Percentiles rank a stretch among this genome's conserved stretches.
phyloP scores from a whole-genome alignment of 2,888 invertebrate genomes.

The Chaetoderma sp. region DNA sequence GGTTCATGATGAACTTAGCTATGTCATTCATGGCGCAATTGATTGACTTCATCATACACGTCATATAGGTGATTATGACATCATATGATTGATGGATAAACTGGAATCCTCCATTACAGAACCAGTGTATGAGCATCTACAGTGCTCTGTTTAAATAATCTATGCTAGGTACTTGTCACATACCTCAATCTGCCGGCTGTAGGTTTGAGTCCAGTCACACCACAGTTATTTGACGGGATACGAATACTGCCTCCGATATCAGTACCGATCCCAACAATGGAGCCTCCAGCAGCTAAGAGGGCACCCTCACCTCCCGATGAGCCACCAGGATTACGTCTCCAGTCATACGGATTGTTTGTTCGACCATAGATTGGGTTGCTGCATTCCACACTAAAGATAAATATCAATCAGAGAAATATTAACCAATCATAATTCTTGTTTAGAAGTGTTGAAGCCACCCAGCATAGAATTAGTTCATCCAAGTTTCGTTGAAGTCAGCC shows the following conservation, averaged over 20 bases:
- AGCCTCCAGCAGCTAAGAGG: constrained; percentile 69
- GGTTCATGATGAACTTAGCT: too few relatives aligned
- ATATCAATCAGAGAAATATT: background rate
- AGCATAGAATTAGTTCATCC: too few relatives aligned
- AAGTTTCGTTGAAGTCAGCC: too few relatives aligned
- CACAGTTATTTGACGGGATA: constrained; percentile 71
- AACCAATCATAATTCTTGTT: background rate
- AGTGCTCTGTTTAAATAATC: too few relatives aligned
- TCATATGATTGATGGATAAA: too few relatives aligned
- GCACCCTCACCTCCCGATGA: constrained; percentile 71
- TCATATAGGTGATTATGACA: too few relatives aligned
- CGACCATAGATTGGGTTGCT: constrained; percentile 54
- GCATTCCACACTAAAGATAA: constrained; percentile 44
- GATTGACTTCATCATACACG: too few relatives aligned
- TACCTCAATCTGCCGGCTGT: constrained; percentile 65
- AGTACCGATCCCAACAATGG: constrained; percentile 68
- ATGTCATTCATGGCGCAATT: too few relatives aligned
- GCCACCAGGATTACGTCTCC: constrained; percentile 68
- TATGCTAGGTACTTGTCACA: too few relatives aligned
- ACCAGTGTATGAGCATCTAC: too few relatives aligned
- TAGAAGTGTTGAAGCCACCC: too few relatives aligned
- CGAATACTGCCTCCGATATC: constrained; percentile 72
- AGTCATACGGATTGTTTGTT: constrained; percentile 68
- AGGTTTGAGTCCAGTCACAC: constrained; percentile 70
- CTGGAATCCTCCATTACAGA: too few relatives aligned